phyloP scores from a whole-genome alignment of 1,140 invertebrate species.

The Paracyclopina nana region DNA sequence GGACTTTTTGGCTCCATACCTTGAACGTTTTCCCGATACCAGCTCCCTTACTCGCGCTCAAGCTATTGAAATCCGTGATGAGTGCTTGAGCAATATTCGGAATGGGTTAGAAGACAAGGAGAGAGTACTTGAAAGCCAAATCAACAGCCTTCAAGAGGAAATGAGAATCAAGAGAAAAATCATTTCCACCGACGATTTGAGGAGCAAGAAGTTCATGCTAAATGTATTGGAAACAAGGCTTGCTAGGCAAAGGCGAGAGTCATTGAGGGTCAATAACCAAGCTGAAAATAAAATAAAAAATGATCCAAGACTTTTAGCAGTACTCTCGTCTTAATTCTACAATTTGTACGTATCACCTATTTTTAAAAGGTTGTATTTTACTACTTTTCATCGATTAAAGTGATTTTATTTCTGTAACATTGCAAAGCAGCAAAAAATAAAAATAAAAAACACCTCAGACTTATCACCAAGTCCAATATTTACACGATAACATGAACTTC shows the following conservation, averaged over 20 bases:
- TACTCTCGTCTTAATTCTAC: neutral
- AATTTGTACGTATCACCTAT: too few relatives aligned
- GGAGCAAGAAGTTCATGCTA: conserved; percentile 5
- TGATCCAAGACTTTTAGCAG: neutral
- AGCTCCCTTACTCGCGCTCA: neutral
- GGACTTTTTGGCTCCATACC: conserved; percentile 9
- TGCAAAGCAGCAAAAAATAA: too few relatives aligned
- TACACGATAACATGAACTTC: too few relatives aligned
- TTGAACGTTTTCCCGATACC: neutral
- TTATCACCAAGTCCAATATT: too few relatives aligned
- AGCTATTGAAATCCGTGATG: conserved; percentile 3
- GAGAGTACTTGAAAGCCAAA: neutral
- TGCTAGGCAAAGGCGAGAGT: neutral
- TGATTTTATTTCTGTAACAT: too few relatives aligned
- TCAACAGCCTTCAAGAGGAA: neutral
- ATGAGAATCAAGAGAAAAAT: neutral
- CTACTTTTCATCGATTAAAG: too few relatives aligned
- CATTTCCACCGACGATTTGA: neutral
- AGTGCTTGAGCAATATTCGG: conserved; percentile 3
- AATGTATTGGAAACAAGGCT: conserved; percentile 9
- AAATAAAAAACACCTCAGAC: too few relatives aligned
- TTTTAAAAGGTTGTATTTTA: too few relatives aligned
- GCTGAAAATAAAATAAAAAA: conserved; percentile 4
- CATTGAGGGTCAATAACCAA: neutral
- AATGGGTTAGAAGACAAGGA: neutral